A percentile compares a stretch with the other conserved stretches of the same genome.
These are phyloP conservation scores for Turritopsis dohrnii DNA, from an alignment of 30 jellyfish, hydroid and myxozoan genomes.

Conservation along the genomic window DNA sequence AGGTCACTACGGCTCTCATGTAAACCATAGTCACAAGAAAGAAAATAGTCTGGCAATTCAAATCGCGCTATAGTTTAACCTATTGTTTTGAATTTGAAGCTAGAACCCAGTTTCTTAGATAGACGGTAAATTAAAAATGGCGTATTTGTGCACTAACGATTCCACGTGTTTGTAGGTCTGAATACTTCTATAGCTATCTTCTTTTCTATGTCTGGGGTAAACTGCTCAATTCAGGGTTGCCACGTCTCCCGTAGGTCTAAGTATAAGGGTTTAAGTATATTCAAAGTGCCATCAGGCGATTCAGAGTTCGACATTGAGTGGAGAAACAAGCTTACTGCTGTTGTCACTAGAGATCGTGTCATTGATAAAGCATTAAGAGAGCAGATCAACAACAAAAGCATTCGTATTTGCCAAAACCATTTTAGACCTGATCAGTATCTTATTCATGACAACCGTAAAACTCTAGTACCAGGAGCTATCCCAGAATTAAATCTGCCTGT, in stretches of 20 bases:
- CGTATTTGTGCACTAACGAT: no score
- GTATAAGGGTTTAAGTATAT: slow-evolving; percentile 26
- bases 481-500: not conserved
- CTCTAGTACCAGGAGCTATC: not conserved
- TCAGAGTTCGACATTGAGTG: slow-evolving; percentile 39
- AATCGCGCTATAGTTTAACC: no score
- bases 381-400: slow-evolving; percentile 34
- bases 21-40: no score
- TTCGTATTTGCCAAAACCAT: slow-evolving; percentile 52
- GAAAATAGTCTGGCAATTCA: no score
- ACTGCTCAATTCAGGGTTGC: slow-evolving; percentile 57
- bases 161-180: no score
- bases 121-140: no score
- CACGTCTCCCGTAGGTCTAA: slow-evolving; percentile 44
- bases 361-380: slow-evolving; percentile 32
- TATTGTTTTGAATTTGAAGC: no score
- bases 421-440: slow-evolving; percentile 11
- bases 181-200: no score
- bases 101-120: no score
- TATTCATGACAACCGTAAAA: not conserved
- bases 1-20: no score
- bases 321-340: slow-evolving; percentile 41
- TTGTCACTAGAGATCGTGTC: slow-evolving; percentile 49
- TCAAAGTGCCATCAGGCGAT: slow-evolving; percentile 60
- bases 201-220: slow-evolving; percentile 55